Base-by-base conservation (phyloP, 2,888 invertebrate genomes). In the Sisyra nigra region DNA sequence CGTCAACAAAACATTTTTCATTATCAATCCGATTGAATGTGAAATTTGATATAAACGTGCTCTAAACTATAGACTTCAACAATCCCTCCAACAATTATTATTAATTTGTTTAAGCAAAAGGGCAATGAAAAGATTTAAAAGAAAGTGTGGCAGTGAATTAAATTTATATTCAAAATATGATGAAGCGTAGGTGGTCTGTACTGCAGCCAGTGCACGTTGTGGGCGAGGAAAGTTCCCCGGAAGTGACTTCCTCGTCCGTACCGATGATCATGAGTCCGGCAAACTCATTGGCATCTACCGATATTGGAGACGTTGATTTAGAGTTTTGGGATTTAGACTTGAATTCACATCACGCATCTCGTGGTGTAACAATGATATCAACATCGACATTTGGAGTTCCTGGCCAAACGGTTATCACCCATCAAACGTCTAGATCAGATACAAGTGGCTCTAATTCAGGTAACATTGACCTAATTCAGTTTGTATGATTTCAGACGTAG, bases 271-370 rank as follows among this genome's bases (percentile, higher is more conserved):
- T 81, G 61, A 72, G 77, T 53, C 80, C 82, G 40, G 76, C 77
- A 49, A 76, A 80, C 48, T 80, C 82, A 40, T 68, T 83, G 50
- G 75, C 75, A 50, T 81, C 83, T 51, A 76, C 81, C 14, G 81
- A 83, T 52, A 82, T 81, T 60, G 78, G 76, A 48, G 69, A 70
- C 51, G 83, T 83, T 47, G 83, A 84, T 54, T 69, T 84, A 50
- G 87, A 86, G 57, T 69, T 87, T 51, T 88, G 87, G 87, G 83
- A 84, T 54, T 58, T 76, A 55, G 75, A 76, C 55, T 58, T 74
- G 42, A 72, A 72, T 55, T 61, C 62, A 47, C 67, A 59, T 48
- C 58, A 58, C 47, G 19, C 39, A 3, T 14, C 34, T 5, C 18
- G 11, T 15, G 38, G 38, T 11, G 38, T 38, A 11, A 38, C 38